Base-by-base conservation (phyloP, 2,888 invertebrate genomes). In the Platycheirus rosarum region DNA sequence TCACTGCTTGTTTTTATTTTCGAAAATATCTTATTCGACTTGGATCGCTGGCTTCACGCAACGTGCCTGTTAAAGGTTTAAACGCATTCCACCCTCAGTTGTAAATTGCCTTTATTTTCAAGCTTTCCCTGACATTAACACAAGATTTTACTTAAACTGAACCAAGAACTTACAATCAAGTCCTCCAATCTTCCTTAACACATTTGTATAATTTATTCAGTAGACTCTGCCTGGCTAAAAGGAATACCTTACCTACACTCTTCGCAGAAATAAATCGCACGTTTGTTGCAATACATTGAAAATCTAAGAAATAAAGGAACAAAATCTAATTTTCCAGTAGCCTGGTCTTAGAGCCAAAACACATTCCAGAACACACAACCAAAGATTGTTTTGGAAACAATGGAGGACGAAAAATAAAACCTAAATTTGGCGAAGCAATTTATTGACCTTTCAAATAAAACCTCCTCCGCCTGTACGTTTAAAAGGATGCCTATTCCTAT, bases 381-480 rank as follows among this genome's bases (percentile, higher is more conserved):
- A 14, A 29, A 29, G 14, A 42, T 57, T 16, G 5, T 13, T 4
- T 6, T 16, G 14, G 16, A 26, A 29, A n/a, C 42, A 60, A 60
- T 16, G 16, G 11, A 9, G 29, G 7, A 26, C 11, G 8, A 7
- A 42, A 60, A 11, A 11, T 53, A 42, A 26, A 60, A 60, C 57
- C 57, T 60, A 60, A 60, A 26, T 60, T 42, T 29, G 57, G 42
- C 23, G 11, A 60, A 40, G 57, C 57, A 42, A 60, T 60, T 60
- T 60, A 60, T 42, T 60, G 57, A 60, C 57, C 57, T 60, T 60
- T 60, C 57, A 60, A 26, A 26, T 37, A 60, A 35, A 55, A 40
- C 20, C 40, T 13, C 11, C 26, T 20, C 42, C 42, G 16, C 26
- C 42, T 29, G 11, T 42, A 26, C 26, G 14, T 57, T 57, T 11